phyloP scores from a whole-genome alignment of 2,797 vertebrate species.

The Thalassophryne amazonica region DNA sequence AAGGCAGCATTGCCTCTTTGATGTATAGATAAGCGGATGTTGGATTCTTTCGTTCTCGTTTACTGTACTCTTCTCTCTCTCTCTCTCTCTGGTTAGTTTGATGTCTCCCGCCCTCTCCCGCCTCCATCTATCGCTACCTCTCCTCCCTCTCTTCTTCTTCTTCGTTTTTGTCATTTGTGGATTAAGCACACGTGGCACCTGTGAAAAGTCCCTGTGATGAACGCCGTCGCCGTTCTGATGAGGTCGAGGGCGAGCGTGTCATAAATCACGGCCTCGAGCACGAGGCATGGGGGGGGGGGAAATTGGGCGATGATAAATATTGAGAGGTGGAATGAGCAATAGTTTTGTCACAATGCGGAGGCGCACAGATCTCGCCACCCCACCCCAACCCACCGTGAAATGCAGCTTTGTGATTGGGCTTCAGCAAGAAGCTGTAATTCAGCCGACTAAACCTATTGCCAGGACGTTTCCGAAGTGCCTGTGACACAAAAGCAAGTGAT shows the following conservation, averaged over 20 bases:
- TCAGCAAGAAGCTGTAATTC: slow-evolving; percentile 51
- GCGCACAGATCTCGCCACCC: slow-evolving; percentile 16
- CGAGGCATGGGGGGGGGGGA: slow-evolving; percentile 27
- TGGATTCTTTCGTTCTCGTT: slow-evolving; percentile 9
- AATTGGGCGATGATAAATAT: slow-evolving; percentile 76
- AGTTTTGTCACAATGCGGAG: slow-evolving; percentile 65
- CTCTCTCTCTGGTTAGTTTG: neutral
- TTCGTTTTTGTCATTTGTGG: slow-evolving; percentile 12
- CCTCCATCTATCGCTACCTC: slow-evolving; percentile 22
- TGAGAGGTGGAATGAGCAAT: slow-evolving; percentile 71
- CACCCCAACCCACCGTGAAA: slow-evolving; percentile 42
- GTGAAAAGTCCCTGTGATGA: slow-evolving; percentile 49
- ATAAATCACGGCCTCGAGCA: slow-evolving; percentile 62
- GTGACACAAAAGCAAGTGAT: slow-evolving; percentile 39
- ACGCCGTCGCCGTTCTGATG: slow-evolving; percentile 42
- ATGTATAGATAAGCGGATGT: slow-evolving; percentile 53
- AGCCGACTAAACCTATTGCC: slow-evolving; percentile 15
- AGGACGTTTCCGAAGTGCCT: slow-evolving; percentile 42
- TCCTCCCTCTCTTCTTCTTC: neutral
- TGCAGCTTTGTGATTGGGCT: slow-evolving; percentile 63
- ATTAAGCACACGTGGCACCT: slow-evolving; percentile 65
- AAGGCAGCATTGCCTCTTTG: slow-evolving; percentile 52
- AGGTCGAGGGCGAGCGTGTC: slow-evolving; percentile 32
- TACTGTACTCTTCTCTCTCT: slow-evolving; percentile 5
- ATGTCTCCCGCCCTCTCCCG: neutral